These are phyloP conservation scores for Alcis repandata DNA, from an alignment of 2,888 invertebrate species.

Conservation along the genomic window DNA sequence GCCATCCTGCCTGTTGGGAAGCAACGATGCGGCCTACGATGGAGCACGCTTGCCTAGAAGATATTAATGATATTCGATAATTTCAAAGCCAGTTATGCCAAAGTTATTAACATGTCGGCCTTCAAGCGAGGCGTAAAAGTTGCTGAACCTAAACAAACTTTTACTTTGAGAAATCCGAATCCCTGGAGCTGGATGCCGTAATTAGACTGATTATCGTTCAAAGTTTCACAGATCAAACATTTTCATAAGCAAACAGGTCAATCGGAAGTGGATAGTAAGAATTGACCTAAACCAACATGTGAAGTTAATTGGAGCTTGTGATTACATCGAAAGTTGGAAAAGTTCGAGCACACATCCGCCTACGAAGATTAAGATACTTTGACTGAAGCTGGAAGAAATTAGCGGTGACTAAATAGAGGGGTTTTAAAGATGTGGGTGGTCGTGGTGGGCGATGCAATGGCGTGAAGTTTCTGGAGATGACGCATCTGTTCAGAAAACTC, in stretches of 20 bases:
- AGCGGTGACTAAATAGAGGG: not conserved
- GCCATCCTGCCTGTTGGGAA: no score
- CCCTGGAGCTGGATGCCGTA: not conserved
- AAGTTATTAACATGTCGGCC: no score
- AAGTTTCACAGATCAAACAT: slow-evolving; percentile 9
- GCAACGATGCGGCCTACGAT: no score
- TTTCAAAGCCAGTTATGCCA: no score
- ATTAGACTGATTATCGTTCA: not conserved
- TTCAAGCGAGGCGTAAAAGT: no score
- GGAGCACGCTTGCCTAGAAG: no score
- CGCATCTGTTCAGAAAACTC: no score
- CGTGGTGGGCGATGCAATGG: not conserved
- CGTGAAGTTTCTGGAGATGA: not conserved
- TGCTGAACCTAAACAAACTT: not conserved
- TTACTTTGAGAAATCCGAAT: not conserved
- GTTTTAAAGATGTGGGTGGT: not conserved
- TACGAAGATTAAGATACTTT: slow-evolving; percentile 1
- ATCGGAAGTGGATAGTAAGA: slow-evolving; percentile 19
- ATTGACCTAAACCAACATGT: slow-evolving; percentile 19
- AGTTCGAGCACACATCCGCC: slow-evolving; percentile 5
- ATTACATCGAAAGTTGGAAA: slow-evolving; percentile 13
- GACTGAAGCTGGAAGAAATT: not conserved
- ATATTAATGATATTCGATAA: no score
- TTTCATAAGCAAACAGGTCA: slow-evolving; percentile 18
- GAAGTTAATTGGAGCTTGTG: slow-evolving; percentile 15